Conservation (phyloP, 2,113 vertebrate species). For the Silurus meridionalis region DNA sequence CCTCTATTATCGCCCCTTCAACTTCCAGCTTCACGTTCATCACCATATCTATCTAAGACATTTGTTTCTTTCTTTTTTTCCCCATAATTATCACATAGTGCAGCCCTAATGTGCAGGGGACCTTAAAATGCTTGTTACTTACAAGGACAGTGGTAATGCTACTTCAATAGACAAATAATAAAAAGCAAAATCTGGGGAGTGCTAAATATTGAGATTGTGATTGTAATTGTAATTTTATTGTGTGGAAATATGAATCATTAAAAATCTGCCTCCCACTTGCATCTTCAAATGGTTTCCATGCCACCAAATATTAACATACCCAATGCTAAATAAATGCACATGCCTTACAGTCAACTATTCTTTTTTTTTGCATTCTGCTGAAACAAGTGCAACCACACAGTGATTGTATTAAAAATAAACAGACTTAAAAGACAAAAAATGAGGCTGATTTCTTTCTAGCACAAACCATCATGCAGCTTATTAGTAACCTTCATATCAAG, state of each 20-base stretch:
- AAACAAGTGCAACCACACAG: not conserved
- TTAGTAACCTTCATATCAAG: not conserved
- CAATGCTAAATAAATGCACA: not conserved
- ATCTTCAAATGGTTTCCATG: not conserved
- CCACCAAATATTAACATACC: not conserved
- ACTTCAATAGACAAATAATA: not conserved
- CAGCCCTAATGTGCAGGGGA: not conserved
- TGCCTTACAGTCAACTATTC: not conserved
- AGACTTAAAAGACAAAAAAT: not conserved
- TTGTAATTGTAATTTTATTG: not conserved
- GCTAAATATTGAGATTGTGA: not conserved
- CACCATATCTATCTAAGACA: not conserved
- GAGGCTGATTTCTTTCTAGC: not conserved
- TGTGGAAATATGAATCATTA: not conserved
- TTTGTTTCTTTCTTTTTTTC: not conserved
- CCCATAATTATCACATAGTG: not conserved
- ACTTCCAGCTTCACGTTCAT: too few relatives aligned
- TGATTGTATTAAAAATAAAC: not conserved
- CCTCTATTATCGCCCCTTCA: too few relatives aligned
- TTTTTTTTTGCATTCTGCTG: not conserved
- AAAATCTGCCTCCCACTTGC: slow-evolving; percentile 2
- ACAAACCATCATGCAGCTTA: not conserved
- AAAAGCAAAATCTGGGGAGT: not conserved
- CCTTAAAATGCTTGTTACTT: not conserved
- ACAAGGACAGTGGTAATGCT: not conserved